Evolutionary conservation across 2,797 vertebrate genomes (phyloP).

Genomic region (Fundulus diaphanus): DNA sequence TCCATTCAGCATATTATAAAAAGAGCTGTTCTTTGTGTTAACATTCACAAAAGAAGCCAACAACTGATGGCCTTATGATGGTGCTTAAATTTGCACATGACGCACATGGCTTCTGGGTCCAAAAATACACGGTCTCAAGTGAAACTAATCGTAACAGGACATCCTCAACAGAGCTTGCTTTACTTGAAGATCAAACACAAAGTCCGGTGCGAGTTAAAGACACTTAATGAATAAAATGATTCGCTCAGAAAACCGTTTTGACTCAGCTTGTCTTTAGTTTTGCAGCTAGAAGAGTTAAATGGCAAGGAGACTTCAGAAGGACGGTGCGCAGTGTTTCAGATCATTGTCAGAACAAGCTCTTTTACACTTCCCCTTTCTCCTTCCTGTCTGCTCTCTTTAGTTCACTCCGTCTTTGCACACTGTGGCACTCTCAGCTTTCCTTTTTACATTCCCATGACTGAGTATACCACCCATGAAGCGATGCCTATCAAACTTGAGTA

Average conservation of each 20-base stretch:
- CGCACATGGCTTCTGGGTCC: not conserved
- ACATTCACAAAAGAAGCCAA: not conserved
- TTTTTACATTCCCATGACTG: not conserved
- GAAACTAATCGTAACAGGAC: not conserved
- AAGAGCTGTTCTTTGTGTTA: not conserved
- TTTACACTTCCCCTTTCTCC: constrained; percentile 62
- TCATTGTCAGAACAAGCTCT: constrained; percentile 35
- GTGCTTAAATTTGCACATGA: fast-evolving
- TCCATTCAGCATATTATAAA: not conserved
- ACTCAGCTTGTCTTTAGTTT: constrained; percentile 3
- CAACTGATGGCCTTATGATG: not conserved
- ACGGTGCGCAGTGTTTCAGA: constrained; percentile 9
- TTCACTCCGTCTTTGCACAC: constrained; percentile 2
- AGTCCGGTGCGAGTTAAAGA: not conserved
- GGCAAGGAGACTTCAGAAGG: constrained; percentile 6
- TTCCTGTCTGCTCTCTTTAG: constrained; percentile 59
- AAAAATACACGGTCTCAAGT: not conserved
- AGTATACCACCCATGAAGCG: not conserved
- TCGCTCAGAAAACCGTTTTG: not conserved
- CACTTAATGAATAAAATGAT: not conserved
- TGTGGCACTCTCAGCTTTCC: not conserved
- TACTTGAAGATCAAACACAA: not conserved
- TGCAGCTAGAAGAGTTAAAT: not conserved
- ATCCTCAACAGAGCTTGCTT: not conserved
- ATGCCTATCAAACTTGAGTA: not conserved